Conservation (phyloP, 2,113 vertebrate genomes). For the Leptobrachium ailaonicum region DNA sequence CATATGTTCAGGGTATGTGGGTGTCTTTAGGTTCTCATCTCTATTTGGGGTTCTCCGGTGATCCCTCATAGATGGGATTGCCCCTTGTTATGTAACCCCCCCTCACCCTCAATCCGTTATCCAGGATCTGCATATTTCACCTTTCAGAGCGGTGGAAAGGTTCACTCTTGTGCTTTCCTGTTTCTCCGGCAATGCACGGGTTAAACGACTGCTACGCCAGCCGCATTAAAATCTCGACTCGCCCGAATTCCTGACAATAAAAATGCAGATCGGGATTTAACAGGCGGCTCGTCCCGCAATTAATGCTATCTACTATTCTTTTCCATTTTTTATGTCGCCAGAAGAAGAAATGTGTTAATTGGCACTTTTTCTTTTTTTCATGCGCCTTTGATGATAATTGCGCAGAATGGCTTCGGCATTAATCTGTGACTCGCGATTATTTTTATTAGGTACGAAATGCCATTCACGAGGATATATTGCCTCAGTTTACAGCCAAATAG, state of each 20-base stretch:
- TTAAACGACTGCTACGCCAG: too few species aligned
- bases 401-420: constrained; percentile 30
- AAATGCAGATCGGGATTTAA: constrained; percentile 63
- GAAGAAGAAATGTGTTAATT: constrained; percentile 55
- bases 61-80: too few species aligned
- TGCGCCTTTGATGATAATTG: constrained; percentile 37
- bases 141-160: too few species aligned
- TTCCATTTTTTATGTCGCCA: constrained; percentile 60
- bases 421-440: constrained; percentile 36
- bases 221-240: too few species aligned
- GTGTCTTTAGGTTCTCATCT: too few species aligned
- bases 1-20: too few species aligned
- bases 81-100: too few species aligned
- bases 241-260: background rate
- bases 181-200: too few species aligned
- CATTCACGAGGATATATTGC: constrained; percentile 21
- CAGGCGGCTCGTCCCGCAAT: constrained; percentile 61
- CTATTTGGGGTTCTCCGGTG: too few species aligned
- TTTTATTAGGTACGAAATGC: constrained; percentile 36
- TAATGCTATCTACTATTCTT: constrained; percentile 66
- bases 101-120: too few species aligned
- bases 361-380: constrained; percentile 36
- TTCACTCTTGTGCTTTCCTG: too few species aligned
- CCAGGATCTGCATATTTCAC: too few species aligned
- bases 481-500: constrained; percentile 3